phyloP scores from a whole-genome alignment of 1,140 invertebrate species.

The Leptinotarsa undecemlineata region DNA sequence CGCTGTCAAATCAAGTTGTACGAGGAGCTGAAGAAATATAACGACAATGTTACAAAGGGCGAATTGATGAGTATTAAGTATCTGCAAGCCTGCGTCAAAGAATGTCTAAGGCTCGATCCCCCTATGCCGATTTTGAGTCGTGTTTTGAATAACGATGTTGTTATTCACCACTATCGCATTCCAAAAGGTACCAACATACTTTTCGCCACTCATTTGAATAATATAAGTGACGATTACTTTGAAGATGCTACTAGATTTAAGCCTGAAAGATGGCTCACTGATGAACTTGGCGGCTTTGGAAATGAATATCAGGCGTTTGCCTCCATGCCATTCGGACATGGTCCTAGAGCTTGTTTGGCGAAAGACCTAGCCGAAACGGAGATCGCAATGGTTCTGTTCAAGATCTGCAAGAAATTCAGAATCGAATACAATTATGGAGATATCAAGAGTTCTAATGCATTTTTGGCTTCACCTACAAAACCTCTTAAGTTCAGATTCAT shows the following conservation, averaged over 20 bases:
- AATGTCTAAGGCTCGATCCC: constrained; percentile 66
- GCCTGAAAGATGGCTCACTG: constrained; percentile 71
- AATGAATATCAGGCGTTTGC: constrained; percentile 54
- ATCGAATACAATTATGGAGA: constrained; percentile 69
- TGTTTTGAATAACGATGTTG: constrained; percentile 67
- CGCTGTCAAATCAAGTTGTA: constrained; percentile 63
- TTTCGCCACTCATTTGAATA: constrained; percentile 71
- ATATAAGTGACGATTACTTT: constrained; percentile 69
- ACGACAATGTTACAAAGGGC: constrained; percentile 52
- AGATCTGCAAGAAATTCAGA: constrained; percentile 64
- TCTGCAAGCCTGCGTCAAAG: constrained; percentile 69
- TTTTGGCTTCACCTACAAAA: constrained; percentile 63
- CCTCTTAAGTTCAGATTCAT: constrained; percentile 67
- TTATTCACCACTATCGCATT: constrained; percentile 63
- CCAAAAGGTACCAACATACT: constrained; percentile 70
- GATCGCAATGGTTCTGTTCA: constrained; percentile 61
- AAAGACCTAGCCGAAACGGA: constrained; percentile 63
- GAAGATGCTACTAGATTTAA: constrained; percentile 69
- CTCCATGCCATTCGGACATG: constrained; percentile 65
- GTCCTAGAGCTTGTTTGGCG: constrained; percentile 63
- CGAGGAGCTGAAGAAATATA: constrained; percentile 59
- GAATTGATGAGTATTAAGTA: constrained; percentile 60
- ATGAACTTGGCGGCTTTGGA: constrained; percentile 41
- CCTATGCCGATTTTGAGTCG: constrained; percentile 67
- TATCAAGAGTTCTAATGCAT: constrained; percentile 60